Conservation (phyloP, 2,888 invertebrate genomes). For the Tenodera sinensis region DNA sequence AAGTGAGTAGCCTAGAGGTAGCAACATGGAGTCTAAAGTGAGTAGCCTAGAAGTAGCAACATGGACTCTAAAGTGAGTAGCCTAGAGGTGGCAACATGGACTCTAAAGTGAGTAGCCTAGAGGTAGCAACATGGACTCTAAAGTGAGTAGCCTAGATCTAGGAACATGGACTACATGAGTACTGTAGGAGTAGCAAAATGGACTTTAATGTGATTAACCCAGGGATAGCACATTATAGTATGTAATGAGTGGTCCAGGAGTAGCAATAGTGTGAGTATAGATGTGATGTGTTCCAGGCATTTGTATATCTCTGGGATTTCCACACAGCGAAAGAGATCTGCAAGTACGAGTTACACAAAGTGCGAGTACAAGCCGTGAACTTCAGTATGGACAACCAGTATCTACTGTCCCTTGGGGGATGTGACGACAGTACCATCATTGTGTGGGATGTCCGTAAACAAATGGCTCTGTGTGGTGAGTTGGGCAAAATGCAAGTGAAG, state of each 20-base stretch:
- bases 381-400: conserved; percentile 79
- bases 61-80: conserved; percentile 79
- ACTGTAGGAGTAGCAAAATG: too few species aligned
- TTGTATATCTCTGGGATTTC: conserved; percentile 85
- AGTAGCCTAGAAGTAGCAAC: conserved; percentile 40
- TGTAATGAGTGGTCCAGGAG: too few species aligned
- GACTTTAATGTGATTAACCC: too few species aligned
- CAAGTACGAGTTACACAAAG: conserved; percentile 81
- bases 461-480: conserved; percentile 58
- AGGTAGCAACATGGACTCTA: too few species aligned
- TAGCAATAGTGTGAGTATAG: not conserved
- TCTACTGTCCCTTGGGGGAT: conserved; percentile 81
- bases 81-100: too few species aligned
- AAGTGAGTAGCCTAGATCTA: too few species aligned
- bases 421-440: conserved; percentile 84
- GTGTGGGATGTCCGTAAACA: conserved; percentile 72
- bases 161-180: too few species aligned
- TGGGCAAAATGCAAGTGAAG: too few species aligned
- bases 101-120: too few species aligned
- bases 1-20: too few species aligned
- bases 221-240: too few species aligned
- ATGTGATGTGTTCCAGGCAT: conserved; percentile 48
- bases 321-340: conserved; percentile 57
- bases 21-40: conserved; percentile 59
- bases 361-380: conserved; percentile 78